Base-by-base conservation (phyloP, 2,113 vertebrate species). In the Gavia stellata region DNA sequence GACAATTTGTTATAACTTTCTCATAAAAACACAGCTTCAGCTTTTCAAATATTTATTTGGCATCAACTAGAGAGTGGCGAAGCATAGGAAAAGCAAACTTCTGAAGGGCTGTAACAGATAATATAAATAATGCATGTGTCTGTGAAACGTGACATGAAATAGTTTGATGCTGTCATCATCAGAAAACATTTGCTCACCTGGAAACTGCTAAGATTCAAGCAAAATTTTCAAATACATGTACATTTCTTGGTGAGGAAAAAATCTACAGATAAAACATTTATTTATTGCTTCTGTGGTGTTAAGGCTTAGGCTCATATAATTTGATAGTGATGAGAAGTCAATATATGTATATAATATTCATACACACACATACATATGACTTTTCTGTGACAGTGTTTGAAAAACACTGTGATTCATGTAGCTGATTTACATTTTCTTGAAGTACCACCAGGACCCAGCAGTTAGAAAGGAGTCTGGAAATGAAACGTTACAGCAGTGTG, bases 21-120 rank as follows among this genome's bases (percentile, higher is more conserved):
- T 86, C 56, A 56, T 65, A 59, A 93, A 87, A 88, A 65, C 45
- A 72, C 23, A 63, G 19, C 71, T 66, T 92, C 17, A 29, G 40
- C 75, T 94, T 80, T 92, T 90, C 82, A 88, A 56, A 74, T 92
- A 70, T 92, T 89, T 94, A 62, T 42, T 12, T 63, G 45, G 17
- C 34, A 40, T 28, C 47, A 96, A 31, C 53, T 79, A 40, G 28
- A 79, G 44, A 56, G 38, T 81, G 77, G 21, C 44, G 89, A 18
- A 81, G 52, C 7, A 2, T 7, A 81, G 56, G 34, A 75, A 49
- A 87, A 87, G n/a, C 65, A 58, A 89, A 77, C 45, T 78, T 56
- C 24, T 67, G 73, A 75, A 71, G 42, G 67, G 40, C 44, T 91
- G 15, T 73, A 55, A 59, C 44, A 2, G 5, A 26, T 67, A 50